Evolutionary conservation across 2,797 vertebrate genomes (phyloP).

Genomic region (Hippopotamyrus pictus): DNA sequence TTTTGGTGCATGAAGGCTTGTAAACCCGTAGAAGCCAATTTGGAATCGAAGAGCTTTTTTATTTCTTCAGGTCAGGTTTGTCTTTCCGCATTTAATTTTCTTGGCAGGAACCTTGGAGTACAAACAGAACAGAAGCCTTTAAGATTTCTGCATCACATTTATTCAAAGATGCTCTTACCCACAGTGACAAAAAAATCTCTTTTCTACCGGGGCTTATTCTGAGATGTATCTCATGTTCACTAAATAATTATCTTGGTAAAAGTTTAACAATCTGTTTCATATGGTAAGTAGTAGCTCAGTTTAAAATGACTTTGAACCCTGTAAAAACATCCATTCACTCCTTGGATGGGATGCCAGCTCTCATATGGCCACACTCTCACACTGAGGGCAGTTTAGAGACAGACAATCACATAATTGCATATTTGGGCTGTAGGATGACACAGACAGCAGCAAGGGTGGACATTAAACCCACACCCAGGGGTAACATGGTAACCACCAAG

Average conservation of each 20-base stretch:
- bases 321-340: neutral
- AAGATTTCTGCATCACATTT: neutral
- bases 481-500: neutral
- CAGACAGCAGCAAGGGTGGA: neutral
- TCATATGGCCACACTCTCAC: neutral
- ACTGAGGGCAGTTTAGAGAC: neutral
- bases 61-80: neutral
- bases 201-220: neutral
- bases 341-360: neutral
- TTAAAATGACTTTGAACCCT: neutral
- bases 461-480: neutral
- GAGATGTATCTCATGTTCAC: neutral
- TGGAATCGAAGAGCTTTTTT: neutral
- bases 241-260: neutral
- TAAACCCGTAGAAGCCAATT: neutral
- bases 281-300: neutral
- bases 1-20: slow-evolving; percentile 7
- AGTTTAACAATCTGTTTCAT: neutral
- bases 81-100: slow-evolving; percentile 51
- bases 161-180: neutral
- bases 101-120: slow-evolving; percentile 60
- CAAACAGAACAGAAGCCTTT: neutral
- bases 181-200: neutral
- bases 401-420: neutral
- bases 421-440: neutral